These are phyloP conservation scores for Dicyrtomina minuta DNA, from an alignment of 2,888 invertebrate genomes.

Conservation along the genomic window DNA sequence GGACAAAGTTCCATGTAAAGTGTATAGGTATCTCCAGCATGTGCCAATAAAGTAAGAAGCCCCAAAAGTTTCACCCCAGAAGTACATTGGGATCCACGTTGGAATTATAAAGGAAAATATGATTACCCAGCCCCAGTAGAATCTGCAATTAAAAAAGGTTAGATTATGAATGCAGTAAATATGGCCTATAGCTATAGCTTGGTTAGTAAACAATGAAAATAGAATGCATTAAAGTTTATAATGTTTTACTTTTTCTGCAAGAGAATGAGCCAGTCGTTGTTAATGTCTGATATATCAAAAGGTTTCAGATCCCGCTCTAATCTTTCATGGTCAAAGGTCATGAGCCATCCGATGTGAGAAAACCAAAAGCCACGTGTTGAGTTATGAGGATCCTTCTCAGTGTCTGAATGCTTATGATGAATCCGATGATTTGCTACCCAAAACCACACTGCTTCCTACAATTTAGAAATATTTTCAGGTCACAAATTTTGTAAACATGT, in stretches of 20 bases:
- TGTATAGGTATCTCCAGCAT: not conserved
- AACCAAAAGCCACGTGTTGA: slow-evolving; percentile 93
- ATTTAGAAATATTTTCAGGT: not conserved
- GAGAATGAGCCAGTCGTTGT: slow-evolving; percentile 73
- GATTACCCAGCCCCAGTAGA: too few relatives aligned
- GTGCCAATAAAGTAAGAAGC: not conserved
- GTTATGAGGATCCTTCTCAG: slow-evolving; percentile 91
- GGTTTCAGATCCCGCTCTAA: slow-evolving; percentile 82
- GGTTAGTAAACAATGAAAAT: too few relatives aligned
- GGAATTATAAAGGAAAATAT: not conserved
- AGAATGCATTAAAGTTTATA: too few relatives aligned
- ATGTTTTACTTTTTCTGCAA: slow-evolving; percentile 90
- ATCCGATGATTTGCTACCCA: slow-evolving; percentile 71
- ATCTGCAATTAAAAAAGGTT: too few relatives aligned
- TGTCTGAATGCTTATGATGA: slow-evolving; percentile 91
- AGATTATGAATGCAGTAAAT: slow-evolving; percentile 58
- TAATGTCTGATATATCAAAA: slow-evolving; percentile 80
- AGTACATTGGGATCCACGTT: not conserved
- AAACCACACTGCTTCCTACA: too few relatives aligned
- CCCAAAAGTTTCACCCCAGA: not conserved
- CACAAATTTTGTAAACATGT: not conserved
- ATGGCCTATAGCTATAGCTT: too few relatives aligned
- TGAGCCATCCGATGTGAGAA: slow-evolving; percentile 91
- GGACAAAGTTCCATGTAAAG: not conserved
- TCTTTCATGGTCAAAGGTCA: slow-evolving; percentile 86